Conservation (phyloP, 2,113 vertebrate genomes). For the Sebastes fasciatus region DNA sequence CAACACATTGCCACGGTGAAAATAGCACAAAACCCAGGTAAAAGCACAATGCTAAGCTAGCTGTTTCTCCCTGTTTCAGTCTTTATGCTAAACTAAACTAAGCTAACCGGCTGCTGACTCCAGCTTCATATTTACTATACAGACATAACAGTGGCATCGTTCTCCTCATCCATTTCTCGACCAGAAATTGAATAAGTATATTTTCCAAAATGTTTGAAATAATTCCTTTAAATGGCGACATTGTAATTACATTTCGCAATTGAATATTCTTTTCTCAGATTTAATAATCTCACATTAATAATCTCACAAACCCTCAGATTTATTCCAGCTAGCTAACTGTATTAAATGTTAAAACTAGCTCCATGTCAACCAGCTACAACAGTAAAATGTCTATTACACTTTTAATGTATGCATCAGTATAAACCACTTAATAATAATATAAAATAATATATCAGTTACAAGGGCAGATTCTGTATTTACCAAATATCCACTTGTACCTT, state of each 20-base stretch:
- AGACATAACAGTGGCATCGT: neutral
- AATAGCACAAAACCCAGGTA: neutral
- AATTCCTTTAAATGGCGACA: neutral
- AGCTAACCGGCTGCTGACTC: neutral
- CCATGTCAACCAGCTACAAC: neutral
- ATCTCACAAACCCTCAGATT: neutral
- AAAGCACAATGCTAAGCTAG: neutral
- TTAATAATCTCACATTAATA: neutral
- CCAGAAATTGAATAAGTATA: neutral
- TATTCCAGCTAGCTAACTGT: neutral
- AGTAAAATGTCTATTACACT: neutral
- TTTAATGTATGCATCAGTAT: neutral
- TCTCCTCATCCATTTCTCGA: neutral
- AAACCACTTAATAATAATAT: neutral
- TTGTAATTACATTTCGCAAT: neutral
- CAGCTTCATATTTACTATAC: neutral
- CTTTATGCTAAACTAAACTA: constrained; percentile 2
- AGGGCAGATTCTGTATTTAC: neutral
- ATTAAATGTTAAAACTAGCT: neutral
- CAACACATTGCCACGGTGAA: neutral
- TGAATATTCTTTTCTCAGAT: neutral
- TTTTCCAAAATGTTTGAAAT: neutral
- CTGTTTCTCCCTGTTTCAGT: neutral
- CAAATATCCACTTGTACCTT: no score
- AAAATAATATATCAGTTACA: neutral